Conservation (phyloP, 2,888 invertebrate species). For the Leptinotarsa rubiginosa region DNA sequence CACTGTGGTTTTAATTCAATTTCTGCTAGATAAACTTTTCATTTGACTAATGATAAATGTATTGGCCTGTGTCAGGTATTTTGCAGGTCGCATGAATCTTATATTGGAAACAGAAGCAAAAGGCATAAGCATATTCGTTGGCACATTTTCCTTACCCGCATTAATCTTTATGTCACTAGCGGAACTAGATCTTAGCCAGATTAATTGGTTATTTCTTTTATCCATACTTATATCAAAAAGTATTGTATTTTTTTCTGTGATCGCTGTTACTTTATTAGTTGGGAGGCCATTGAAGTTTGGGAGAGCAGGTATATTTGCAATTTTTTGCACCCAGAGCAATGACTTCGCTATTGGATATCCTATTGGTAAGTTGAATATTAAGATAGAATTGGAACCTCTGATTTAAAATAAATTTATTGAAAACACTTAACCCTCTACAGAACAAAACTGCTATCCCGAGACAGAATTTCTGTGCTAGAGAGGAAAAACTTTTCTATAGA, state of each 20-base stretch:
- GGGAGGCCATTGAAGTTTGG: constrained; percentile 85
- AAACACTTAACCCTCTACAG: too few species aligned
- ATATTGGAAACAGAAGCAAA: constrained; percentile 87
- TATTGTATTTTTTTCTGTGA: constrained; percentile 84
- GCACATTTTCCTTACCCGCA: constrained; percentile 92
- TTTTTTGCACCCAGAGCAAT: constrained; percentile 96
- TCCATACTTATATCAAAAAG: constrained; percentile 89
- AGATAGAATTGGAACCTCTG: constrained; percentile 9
- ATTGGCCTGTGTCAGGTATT: constrained; percentile 71
- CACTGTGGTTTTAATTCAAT: too few species aligned
- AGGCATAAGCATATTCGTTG: constrained; percentile 92
- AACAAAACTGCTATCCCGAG: too few species aligned
- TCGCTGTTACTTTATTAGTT: constrained; percentile 81
- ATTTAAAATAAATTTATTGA: too few species aligned
- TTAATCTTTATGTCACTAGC: constrained; percentile 92
- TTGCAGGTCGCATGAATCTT: constrained; percentile 85
- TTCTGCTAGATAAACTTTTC: neutral
- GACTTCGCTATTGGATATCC: constrained; percentile 97
- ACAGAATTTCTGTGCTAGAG: too few species aligned
- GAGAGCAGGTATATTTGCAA: constrained; percentile 90
- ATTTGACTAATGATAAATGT: neutral
- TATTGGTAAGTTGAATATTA: constrained; percentile 76
- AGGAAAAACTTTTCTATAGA: too few species aligned
- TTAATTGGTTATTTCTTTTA: constrained; percentile 92
- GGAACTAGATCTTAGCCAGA: constrained; percentile 81